Conservation (phyloP, 1,140 invertebrate species). For the Sipha flava region DNA sequence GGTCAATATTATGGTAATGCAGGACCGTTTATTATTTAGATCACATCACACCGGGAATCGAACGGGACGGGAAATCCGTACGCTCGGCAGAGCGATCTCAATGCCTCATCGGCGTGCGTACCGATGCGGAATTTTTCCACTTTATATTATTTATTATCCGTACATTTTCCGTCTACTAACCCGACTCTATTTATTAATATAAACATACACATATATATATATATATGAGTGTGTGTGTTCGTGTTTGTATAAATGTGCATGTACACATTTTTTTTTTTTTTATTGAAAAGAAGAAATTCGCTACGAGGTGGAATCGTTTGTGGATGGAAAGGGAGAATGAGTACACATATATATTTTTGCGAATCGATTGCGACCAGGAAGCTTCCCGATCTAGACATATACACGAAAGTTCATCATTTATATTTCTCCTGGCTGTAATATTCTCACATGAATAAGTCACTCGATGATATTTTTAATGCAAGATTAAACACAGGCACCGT, state of each 20-base stretch:
- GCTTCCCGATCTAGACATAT: neutral
- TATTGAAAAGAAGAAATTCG: neutral
- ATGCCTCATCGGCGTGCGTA: neutral
- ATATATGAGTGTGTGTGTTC: too few relatives aligned
- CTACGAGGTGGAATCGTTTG: neutral
- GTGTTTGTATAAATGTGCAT: too few relatives aligned
- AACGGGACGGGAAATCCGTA: constrained; percentile 21
- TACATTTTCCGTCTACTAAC: constrained; percentile 1
- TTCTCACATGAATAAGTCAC: too few relatives aligned
- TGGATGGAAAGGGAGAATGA: neutral
- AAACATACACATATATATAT: too few relatives aligned
- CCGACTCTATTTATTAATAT: neutral
- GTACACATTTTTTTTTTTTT: neutral
- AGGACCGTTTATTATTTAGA: constrained; percentile 7
- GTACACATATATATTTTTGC: neutral
- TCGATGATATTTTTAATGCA: neutral
- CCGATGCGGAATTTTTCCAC: constrained; percentile 21
- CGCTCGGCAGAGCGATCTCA: constrained; percentile 1
- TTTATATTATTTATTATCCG: constrained; percentile 23
- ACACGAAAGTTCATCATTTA: too few relatives aligned
- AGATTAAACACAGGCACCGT: neutral
- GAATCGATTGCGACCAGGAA: neutral
- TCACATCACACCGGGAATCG: constrained; percentile 21
- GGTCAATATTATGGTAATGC: constrained; percentile 17
- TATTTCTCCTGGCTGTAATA: too few relatives aligned